These are phyloP conservation scores for Brachypodius melanocephalos DNA, from an alignment of 2,113 vertebrate genomes.

Conservation along the genomic window DNA sequence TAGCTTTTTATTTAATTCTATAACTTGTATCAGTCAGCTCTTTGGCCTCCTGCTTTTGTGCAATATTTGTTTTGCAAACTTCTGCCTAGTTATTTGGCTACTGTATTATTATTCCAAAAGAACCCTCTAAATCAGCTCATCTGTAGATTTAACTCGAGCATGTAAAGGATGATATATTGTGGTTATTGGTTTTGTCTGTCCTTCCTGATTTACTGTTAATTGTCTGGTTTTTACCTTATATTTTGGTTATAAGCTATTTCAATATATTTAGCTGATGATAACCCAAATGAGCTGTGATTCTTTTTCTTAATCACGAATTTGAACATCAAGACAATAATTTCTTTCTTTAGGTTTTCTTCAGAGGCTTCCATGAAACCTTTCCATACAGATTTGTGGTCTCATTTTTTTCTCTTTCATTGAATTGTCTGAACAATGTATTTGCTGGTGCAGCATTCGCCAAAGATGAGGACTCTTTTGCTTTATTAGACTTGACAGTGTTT, in stretches of 20 bases:
- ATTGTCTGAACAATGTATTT: neutral
- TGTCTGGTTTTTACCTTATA: neutral
- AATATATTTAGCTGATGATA: neutral
- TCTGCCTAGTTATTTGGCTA: neutral
- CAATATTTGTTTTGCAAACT: neutral
- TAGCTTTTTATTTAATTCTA: neutral
- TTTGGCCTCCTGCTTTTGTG: neutral
- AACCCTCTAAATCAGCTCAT: neutral
- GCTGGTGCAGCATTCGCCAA: neutral
- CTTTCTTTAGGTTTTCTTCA: neutral
- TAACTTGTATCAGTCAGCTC: neutral
- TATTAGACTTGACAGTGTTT: constrained; percentile 51
- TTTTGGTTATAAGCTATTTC: neutral
- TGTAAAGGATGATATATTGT: neutral
- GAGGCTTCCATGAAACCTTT: neutral
- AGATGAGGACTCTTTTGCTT: neutral
- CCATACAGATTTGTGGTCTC: neutral
- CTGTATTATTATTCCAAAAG: neutral
- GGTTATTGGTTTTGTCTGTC: neutral
- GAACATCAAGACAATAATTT: neutral
- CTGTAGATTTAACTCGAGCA: neutral
- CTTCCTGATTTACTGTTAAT: neutral
- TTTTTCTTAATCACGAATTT: neutral
- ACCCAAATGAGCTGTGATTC: neutral
- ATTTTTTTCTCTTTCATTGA: neutral